Evolutionary conservation across 2,797 vertebrate species (phyloP), one percentile per base, ranked within the genome.

Genomic region (Spinus olivaceus): DNA sequence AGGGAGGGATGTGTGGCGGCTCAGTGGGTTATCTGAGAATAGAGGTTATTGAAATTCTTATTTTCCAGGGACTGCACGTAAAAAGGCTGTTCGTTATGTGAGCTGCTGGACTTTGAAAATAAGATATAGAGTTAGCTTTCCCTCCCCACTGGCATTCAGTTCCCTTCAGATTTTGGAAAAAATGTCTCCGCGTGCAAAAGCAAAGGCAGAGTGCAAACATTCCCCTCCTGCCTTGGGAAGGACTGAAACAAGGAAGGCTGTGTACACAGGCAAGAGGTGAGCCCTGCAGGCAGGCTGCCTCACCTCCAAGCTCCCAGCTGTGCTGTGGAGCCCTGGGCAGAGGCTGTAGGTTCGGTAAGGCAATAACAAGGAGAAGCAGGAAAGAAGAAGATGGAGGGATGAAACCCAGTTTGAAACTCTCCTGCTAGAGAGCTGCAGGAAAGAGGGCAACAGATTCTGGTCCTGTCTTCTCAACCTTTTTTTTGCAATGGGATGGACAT

Each of bases 21-120:
- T 90, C 91, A 69, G 93, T 12, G 4, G 80, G 73, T 76, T 84
- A 44, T 32, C 82, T 69, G 42, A 67, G 77, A 95, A 88, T 1
- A 69, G 54, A 86, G 46, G 73, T 81, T 86, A 76, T 86, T 88
- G 87, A 94, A 95, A 95, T 91, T 84, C 80, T 56, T 92, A 51
- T 91, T 92, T 96, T 92, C 77, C 56, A 65, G 73, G 59, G 35
- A 69, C n/a, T 74, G 47, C 76, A 65, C 85, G 91, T 88, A 50
- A 83, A 90, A 95, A 81, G 32, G 19, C 70, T 94, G 30, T 41
- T 49, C 60, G 77, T 91, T 95, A n/a, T 83, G 35, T 59, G 79
- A 92, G 50, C 71, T 64, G 56, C 65, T 67, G 60, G 60, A 91
- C 67, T 85, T 92, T 80, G 86, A 81, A 93, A 93, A 91, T 23